These are phyloP conservation scores for Solenodon paradoxus DNA, from an alignment of 2,113 vertebrate species.

Conservation along the genomic window DNA sequence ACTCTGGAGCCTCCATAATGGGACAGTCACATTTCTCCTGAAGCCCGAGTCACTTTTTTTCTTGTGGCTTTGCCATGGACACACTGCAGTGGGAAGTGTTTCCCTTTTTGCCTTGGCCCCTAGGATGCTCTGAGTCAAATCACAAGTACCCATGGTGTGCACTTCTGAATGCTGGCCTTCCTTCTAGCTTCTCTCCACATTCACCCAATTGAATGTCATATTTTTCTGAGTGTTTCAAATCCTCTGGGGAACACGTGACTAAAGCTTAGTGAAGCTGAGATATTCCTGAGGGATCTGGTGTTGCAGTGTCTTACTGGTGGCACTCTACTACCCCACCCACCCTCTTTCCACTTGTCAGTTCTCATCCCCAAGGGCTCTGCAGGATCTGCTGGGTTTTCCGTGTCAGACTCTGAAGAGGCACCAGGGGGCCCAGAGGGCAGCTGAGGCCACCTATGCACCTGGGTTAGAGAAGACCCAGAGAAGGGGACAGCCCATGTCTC, in stretches of 20 bases:
- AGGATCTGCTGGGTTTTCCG: too few relatives aligned
- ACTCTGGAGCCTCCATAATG: rapidly evolving
- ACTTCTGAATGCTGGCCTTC: background rate
- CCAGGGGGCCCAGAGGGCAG: background rate
- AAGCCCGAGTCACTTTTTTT: background rate
- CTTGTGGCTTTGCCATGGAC: rapidly evolving
- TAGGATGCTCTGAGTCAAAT: slow-evolving; percentile 13
- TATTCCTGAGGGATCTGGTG: rapidly evolving
- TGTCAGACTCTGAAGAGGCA: too few relatives aligned
- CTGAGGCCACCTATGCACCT: background rate
- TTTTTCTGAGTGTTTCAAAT: background rate
- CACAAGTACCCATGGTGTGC: rapidly evolving
- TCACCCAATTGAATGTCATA: rapidly evolving
- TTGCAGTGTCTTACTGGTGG: rapidly evolving
- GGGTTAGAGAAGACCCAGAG: too few relatives aligned
- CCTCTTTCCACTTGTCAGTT: background rate
- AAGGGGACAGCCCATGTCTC: too few relatives aligned
- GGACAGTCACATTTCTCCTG: rapidly evolving
- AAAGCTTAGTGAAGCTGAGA: background rate
- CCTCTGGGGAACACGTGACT: background rate
- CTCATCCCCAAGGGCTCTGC: too few relatives aligned
- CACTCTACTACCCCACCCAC: too few relatives aligned
- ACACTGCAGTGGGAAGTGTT: rapidly evolving
- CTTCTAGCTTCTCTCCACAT: background rate
- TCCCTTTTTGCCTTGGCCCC: background rate